Evolutionary conservation across 2,888 invertebrate species (phyloP).

Genomic region (Furcula furcula): DNA sequence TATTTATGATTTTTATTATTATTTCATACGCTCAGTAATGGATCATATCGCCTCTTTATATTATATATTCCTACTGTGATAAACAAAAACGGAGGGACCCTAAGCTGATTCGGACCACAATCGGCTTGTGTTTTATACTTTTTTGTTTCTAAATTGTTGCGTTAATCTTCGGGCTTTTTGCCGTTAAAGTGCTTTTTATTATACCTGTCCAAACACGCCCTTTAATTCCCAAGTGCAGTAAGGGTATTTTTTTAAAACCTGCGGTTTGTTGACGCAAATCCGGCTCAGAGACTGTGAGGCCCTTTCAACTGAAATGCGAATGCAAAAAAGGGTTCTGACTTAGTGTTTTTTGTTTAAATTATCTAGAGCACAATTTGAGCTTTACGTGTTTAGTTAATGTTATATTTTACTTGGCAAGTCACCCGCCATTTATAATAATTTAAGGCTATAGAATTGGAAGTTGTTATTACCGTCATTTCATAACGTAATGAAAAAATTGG

Average conservation of each 20-base stretch:
- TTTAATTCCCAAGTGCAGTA: constrained; percentile 17
- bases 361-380: background rate
- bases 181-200: constrained; percentile 18
- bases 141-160: constrained; percentile 31
- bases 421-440: no score
- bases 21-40: no score
- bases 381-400: no score
- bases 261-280: constrained; percentile 19
- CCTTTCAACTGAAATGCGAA: background rate
- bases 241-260: constrained; percentile 12
- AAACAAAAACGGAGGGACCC: constrained; percentile 22
- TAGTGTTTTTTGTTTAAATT: background rate
- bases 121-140: constrained; percentile 33
- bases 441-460: no score
- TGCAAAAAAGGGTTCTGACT: background rate
- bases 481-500: no score
- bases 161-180: constrained; percentile 31
- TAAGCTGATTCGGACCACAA: constrained; percentile 43
- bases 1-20: no score
- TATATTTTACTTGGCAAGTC: no score
- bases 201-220: constrained; percentile 14
- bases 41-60: no score
- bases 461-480: no score
- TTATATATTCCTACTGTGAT: background rate
- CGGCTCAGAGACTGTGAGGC: constrained; percentile 5